Percentiles rank a stretch among this genome's conserved stretches.
phyloP scores from a whole-genome alignment of 2,888 invertebrate species.

The Ethmia dodecea region DNA sequence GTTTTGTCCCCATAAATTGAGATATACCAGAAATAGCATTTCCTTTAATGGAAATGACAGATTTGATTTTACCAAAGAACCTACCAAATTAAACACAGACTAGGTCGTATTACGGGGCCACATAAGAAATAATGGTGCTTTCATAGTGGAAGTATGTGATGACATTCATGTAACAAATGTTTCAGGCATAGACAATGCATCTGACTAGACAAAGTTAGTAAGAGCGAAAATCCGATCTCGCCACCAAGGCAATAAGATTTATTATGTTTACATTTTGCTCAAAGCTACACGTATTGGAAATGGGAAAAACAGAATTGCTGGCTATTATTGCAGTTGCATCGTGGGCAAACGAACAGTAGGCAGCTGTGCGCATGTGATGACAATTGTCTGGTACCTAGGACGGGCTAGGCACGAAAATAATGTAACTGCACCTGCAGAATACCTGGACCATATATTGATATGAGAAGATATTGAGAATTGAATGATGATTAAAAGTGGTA shows the following conservation, averaged over 20 bases:
- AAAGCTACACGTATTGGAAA: constrained; percentile 1
- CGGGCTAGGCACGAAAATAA: constrained; percentile 11
- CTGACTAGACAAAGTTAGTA: neutral
- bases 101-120: constrained; percentile 5
- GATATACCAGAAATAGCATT: neutral
- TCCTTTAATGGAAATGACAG: constrained; percentile 2
- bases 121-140: constrained; percentile 2
- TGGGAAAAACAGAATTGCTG: constrained; percentile 6
- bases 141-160: constrained; percentile 2
- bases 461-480: neutral
- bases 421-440: neutral
- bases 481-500: neutral
- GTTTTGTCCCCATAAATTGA: constrained; percentile 2
- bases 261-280: constrained; percentile 17
- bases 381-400: constrained; percentile 14
- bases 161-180: too few species aligned
- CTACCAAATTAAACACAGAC: constrained; percentile 7
- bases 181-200: neutral
- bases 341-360: constrained; percentile 13
- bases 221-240: constrained; percentile 16
- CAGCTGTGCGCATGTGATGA: constrained; percentile 17
- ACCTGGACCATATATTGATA: neutral
- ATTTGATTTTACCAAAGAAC: constrained; percentile 2
- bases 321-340: constrained; percentile 16
- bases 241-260: constrained; percentile 15